A percentile compares a stretch with the other conserved stretches of the same genome.
These are phyloP conservation scores for Brachyhypopomus gauderio DNA, from an alignment of 2,113 vertebrate species.

Conservation along the genomic window DNA sequence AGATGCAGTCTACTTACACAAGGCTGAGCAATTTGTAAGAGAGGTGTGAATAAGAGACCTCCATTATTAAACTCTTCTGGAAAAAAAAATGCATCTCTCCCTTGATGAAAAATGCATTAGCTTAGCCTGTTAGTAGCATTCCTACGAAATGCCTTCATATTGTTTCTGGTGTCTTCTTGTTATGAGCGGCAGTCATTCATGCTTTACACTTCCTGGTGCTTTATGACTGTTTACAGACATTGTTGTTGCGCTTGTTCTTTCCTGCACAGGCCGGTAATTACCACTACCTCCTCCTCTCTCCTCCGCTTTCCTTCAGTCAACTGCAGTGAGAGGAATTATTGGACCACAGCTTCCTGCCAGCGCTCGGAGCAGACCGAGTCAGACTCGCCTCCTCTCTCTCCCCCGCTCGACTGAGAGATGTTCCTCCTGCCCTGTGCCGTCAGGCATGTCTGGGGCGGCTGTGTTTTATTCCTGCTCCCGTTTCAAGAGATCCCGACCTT, in stretches of 20 bases:
- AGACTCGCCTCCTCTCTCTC: neutral
- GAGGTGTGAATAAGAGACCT: neutral
- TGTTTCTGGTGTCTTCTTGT: neutral
- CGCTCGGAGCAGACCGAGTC: neutral
- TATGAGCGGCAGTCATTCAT: conserved; percentile 1
- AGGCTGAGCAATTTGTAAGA: neutral
- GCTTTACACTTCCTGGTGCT: conserved; percentile 20
- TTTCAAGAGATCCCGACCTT: conserved; percentile 23
- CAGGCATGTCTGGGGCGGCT: neutral
- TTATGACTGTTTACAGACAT: conserved; percentile 8
- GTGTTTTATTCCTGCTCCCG: conserved; percentile 2
- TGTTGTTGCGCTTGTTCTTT: conserved; percentile 1
- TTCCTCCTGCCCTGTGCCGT: neutral
- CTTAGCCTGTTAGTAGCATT: neutral
- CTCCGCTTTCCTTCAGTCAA: conserved; percentile 18
- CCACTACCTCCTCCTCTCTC: neutral
- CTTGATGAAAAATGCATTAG: conserved; percentile 25
- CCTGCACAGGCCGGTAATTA: neutral
- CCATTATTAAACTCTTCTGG: conserved; percentile 11
- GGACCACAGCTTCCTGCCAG: conserved; percentile 15
- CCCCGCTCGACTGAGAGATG: neutral
- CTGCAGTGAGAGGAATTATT: conserved; percentile 10
- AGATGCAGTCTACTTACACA: neutral
- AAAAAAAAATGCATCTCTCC: neutral
- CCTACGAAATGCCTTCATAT: neutral